These are phyloP conservation scores for Muscina levida DNA, from an alignment of 2,888 invertebrate genomes.

Conservation along the genomic window DNA sequence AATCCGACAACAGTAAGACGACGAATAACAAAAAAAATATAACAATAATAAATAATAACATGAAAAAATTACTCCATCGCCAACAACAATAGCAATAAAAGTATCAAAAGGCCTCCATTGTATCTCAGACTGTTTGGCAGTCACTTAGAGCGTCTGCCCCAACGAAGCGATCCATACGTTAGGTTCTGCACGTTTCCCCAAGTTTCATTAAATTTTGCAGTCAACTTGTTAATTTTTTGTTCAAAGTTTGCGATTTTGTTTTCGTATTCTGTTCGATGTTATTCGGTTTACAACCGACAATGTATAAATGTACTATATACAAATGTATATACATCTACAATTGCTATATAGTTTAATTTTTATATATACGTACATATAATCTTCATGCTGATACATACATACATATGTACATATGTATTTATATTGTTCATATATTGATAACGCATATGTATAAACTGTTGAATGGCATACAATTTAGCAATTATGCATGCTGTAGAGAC, in stretches of 20 bases:
- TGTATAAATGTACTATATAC: too few species aligned
- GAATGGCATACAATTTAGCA: constrained; percentile 38
- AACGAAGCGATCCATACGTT: constrained; percentile 45
- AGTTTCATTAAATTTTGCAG: constrained; percentile 57
- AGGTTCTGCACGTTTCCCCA: constrained; percentile 55
- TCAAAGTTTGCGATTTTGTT: constrained; percentile 20
- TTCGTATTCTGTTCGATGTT: constrained; percentile 29
- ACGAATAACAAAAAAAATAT: constrained; percentile 14
- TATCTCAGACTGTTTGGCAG: constrained; percentile 60
- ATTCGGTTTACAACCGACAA: constrained; percentile 42
- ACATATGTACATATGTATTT: neutral
- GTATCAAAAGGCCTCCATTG: constrained; percentile 53
- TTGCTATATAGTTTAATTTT: too few species aligned
- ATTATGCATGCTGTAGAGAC: constrained; percentile 12
- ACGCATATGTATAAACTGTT: constrained; percentile 25
- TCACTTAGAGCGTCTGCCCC: constrained; percentile 53
- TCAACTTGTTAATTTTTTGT: constrained; percentile 49
- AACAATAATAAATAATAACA: constrained; percentile 32
- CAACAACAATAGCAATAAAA: constrained; percentile 49
- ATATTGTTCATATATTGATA: constrained; percentile 19
- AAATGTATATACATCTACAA: too few species aligned
- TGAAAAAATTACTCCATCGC: neutral
- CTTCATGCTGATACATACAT: neutral
- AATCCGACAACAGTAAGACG: too few species aligned
- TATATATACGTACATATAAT: too few species aligned